Base-by-base conservation (phyloP, 2,113 vertebrate species). In the Oenanthe oenanthe region DNA sequence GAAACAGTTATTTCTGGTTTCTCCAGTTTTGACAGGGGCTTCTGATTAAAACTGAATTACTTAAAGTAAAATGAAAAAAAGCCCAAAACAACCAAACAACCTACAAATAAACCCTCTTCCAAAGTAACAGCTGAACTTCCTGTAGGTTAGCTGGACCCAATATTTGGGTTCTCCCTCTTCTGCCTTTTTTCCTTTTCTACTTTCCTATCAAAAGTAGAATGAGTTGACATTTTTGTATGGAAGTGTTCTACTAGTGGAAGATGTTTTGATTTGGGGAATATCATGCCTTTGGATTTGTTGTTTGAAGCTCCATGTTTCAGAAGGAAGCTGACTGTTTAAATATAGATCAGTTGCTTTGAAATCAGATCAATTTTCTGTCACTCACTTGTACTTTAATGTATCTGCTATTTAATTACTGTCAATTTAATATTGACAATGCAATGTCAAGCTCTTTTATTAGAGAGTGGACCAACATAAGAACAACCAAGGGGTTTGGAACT, bases 341-440 rank as follows among this genome's bases (percentile, higher is more conserved):
- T 77, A 65, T 22, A 53, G 60, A 18, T 40, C 65, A 73, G 7
- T n/a, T 84, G 28, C 87, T 93, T 70, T 87, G 63, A 94, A 81
- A 66, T 57, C 62, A 66, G 50, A 74, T 78, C 48, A 56, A 10
- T 82, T 90, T 90, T 87, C 34, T 88, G 70, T 85, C 88, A 66
- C 67, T 85, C 36, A 18, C 24, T 85, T n/a, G 9, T 91, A 40
- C 76, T 76, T 76, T 77, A 72, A 86, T 92, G 40, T 83, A 53
- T 56, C 57, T 88, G 31, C 61, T 67, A 32, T 57, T 91, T 89
- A 74, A 82, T 89, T 85, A 65, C 22, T 73, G 58, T 72, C 58
- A 63, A 34, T 66, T 84, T 81, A 79, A 76, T 88, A 77, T 50
- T 89, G 89, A 70, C 29, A 76, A 4, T 53, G 29, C 36, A 22